These are phyloP conservation scores for Hylaeus volcanicus DNA, from an alignment of 1,140 invertebrate species.

Conservation along the genomic window DNA sequence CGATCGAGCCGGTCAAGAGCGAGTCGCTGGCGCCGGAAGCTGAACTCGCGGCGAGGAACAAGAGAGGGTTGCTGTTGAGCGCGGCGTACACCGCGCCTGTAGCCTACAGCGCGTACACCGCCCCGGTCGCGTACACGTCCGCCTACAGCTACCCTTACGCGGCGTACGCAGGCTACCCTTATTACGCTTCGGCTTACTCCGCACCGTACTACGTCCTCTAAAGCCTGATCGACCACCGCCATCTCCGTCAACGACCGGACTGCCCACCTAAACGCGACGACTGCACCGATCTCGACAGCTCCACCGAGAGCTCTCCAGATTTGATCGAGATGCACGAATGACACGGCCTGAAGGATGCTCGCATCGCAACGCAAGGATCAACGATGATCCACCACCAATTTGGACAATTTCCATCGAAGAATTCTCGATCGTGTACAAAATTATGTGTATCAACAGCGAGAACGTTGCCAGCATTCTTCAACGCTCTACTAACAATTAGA, in stretches of 20 bases:
- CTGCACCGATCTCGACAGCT: constrained; percentile 30
- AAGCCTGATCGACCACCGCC: background rate
- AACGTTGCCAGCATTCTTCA: background rate
- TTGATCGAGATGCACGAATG: constrained; percentile 29
- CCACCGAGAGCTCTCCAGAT: background rate
- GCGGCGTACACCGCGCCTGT: constrained; percentile 73
- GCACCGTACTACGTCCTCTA: constrained; percentile 66
- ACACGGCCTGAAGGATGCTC: background rate
- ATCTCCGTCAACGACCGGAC: background rate
- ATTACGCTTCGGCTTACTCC: constrained; percentile 67
- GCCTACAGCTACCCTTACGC: constrained; percentile 69
- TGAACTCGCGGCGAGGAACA: constrained; percentile 56
- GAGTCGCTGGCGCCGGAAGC: constrained; percentile 51
- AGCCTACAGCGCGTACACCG: constrained; percentile 65
- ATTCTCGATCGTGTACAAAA: too few relatives aligned
- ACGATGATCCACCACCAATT: too few relatives aligned
- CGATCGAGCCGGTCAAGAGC: constrained; percentile 62
- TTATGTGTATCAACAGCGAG: too few relatives aligned
- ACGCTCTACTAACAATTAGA: constrained; percentile 9
- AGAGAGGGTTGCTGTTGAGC: constrained; percentile 65
- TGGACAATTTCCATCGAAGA: too few relatives aligned
- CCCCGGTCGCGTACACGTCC: constrained; percentile 64
- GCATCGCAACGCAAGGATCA: background rate
- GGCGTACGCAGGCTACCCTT: constrained; percentile 68
- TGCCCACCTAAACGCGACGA: constrained; percentile 21